Conservation (phyloP, 2,113 vertebrate genomes). For the Potamarius usumacintae region DNA sequence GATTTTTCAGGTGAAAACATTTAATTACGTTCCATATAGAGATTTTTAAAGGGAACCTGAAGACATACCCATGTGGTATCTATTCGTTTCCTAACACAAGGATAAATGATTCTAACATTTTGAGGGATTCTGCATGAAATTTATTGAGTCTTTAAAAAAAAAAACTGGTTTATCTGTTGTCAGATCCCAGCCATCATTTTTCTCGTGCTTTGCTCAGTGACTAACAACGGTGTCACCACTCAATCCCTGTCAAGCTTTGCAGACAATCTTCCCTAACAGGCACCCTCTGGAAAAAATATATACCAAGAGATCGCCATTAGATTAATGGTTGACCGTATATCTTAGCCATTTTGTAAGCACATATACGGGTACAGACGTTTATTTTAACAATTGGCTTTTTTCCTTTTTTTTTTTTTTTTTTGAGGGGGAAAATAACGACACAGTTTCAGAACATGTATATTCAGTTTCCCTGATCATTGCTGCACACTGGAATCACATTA, state of each 20-base stretch:
- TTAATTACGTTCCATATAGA: background rate
- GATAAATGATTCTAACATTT: background rate
- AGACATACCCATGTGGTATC: background rate
- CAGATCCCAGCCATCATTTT: slow-evolving; percentile 69
- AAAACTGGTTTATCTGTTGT: slow-evolving; percentile 50
- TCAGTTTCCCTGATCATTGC: background rate
- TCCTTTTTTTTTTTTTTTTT: background rate
- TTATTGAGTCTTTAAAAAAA: slow-evolving; percentile 2
- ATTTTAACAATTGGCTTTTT: background rate
- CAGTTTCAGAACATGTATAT: background rate
- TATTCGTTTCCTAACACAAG: background rate
- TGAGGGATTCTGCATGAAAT: slow-evolving; percentile 8
- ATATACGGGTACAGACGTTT: background rate
- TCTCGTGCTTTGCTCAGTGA: slow-evolving; percentile 67
- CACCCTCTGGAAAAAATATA: slow-evolving; percentile 5
- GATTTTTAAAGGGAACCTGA: background rate
- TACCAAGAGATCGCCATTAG: slow-evolving; percentile 14
- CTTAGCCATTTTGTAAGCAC: slow-evolving; percentile 5
- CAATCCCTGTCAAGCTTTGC: slow-evolving; percentile 70
- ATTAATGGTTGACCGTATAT: slow-evolving; percentile 42
- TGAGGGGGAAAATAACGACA: background rate
- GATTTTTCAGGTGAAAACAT: slow-evolving; percentile 1
- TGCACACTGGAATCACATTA: background rate
- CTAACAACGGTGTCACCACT: slow-evolving; percentile 63
- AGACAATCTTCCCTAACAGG: slow-evolving; percentile 51